phyloP scores from a whole-genome alignment of 2,888 invertebrate species.

The Drosophila subquinaria region DNA sequence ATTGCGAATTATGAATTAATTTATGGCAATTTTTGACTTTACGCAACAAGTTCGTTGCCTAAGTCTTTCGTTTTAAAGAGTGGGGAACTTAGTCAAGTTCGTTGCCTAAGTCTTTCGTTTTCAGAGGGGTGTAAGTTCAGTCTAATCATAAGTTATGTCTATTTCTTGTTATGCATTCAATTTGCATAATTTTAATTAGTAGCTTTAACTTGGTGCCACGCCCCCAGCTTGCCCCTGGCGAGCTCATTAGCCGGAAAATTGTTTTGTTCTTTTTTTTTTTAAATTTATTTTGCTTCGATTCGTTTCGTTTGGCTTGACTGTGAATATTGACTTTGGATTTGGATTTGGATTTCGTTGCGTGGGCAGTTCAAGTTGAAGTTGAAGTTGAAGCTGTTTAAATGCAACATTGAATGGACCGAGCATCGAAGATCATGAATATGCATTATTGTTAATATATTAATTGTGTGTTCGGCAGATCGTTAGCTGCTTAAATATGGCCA shows the following conservation, averaged over 20 bases:
- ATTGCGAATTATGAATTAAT: constrained; percentile 75
- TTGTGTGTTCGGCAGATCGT: constrained; percentile 72
- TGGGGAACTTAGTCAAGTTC: constrained; percentile 46
- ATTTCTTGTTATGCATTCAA: constrained; percentile 52
- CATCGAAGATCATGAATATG: constrained; percentile 69
- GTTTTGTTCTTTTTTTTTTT: constrained; percentile 4
- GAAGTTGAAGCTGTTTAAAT: constrained; percentile 14
- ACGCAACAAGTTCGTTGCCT: constrained; percentile 66
- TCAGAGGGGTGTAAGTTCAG: not conserved
- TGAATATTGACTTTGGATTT: constrained; percentile 2
- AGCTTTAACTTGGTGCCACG: constrained; percentile 62
- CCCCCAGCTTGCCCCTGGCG: constrained; percentile 41
- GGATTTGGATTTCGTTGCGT: constrained; percentile 30
- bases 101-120: constrained; percentile 67
- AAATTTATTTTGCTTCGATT: constrained; percentile 7
- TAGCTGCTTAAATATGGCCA: constrained; percentile 69
- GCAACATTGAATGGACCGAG: constrained; percentile 19
- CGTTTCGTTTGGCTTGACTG: constrained; percentile 15
- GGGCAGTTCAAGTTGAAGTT: constrained; percentile 29
- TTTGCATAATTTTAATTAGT: constrained; percentile 68
- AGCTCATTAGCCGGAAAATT: constrained; percentile 21
- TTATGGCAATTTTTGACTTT: constrained; percentile 56
- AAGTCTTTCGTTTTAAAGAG: constrained; percentile 51
- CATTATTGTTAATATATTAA: constrained; percentile 68
- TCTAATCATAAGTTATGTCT: constrained; percentile 41